Percentiles rank a stretch among this genome's conserved stretches.
These are phyloP conservation scores for Harpagifer antarcticus DNA, from an alignment of 2,797 vertebrate genomes.

Conservation along the genomic window DNA sequence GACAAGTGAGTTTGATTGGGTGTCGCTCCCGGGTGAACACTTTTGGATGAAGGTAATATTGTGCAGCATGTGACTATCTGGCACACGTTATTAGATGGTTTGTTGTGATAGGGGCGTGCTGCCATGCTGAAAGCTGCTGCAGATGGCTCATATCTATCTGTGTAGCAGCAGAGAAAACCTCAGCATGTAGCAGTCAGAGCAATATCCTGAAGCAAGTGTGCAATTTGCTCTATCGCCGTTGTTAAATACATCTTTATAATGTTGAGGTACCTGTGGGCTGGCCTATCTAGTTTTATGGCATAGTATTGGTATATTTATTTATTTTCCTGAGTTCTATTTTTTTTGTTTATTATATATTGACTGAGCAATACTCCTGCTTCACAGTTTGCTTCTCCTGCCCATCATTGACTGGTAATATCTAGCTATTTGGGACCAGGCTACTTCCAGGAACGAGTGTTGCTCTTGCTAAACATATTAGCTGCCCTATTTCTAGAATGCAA, in stretches of 20 bases:
- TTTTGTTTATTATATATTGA: conserved; percentile 1
- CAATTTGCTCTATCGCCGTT: conserved; percentile 52
- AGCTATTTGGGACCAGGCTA: no score
- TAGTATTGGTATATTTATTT: conserved; percentile 25
- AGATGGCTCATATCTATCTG: conserved; percentile 61
- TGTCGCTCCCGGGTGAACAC: conserved; percentile 67
- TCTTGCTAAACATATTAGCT: no score
- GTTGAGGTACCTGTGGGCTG: conserved; percentile 27
- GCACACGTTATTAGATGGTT: conserved; percentile 57
- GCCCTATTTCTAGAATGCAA: no score
- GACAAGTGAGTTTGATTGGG: conserved; percentile 77
- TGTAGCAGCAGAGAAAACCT: conserved; percentile 28
- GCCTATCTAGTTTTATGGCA: conserved; percentile 6
- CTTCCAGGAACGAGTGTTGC: no score
- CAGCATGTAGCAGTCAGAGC: conserved; percentile 19
- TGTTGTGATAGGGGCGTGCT: conserved; percentile 50
- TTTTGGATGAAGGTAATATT: conserved; percentile 61
- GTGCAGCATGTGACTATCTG: conserved; percentile 59
- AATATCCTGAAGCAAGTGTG: conserved; percentile 60
- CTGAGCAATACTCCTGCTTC: no score
- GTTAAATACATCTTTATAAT: conserved; percentile 47
- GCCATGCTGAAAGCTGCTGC: conserved; percentile 48
- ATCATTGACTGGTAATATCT: no score
- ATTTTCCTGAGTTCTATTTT: conserved; percentile 8
- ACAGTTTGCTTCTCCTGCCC: no score